Evolutionary conservation across 2,888 invertebrate genomes (phyloP), one percentile per base, ranked within the genome.

Genomic region (Ferdinandea cuprea): DNA sequence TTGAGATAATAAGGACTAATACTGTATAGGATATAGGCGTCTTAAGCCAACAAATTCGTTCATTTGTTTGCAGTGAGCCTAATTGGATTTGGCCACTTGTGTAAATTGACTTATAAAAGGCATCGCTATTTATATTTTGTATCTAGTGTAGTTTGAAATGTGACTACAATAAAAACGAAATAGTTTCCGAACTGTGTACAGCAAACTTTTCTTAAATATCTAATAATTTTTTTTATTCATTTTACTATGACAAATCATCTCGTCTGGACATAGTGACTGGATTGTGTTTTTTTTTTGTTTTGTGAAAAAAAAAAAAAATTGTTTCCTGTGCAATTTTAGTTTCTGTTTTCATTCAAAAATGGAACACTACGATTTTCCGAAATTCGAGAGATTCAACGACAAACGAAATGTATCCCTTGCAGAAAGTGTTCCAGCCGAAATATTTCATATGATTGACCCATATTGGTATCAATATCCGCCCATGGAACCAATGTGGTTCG

Each of bases 351-450:
- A 42, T 2, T 32, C 9, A 0, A 44, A 0, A 6, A 77, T 77
- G 77, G 56, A 73, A 0, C 25, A 21, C 4, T 68, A 40, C 46
- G 46, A 19, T 0, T 63, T 42, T 11, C 80, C 80, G 28, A 42
- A 74, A n/a, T 69, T 48, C 11, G 69, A 63, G 15, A 9, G 21
- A 11, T 71, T 32, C n/a, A 77, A 42, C 50, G 71, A 71, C 17
- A 63, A 37, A 7, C 71, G 81, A 61, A 95, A 95, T 90, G 89
- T 93, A 85, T 94, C 94, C 56, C 93, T 95, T 86, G 94, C 94
- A 80, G 95, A 95, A 91, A 94, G 92, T 87, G 94, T 94, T 58
- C 92, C 92, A 15, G 92, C 93, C 9, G 95, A 95, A 68, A 95
- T 95, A 92, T 91, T 94, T 76, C 93, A 94, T 87, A 89, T 95